These are phyloP conservation scores for Cyphomyrus discorhynchus DNA, from an alignment of 2,113 vertebrate species.

Conservation along the genomic window DNA sequence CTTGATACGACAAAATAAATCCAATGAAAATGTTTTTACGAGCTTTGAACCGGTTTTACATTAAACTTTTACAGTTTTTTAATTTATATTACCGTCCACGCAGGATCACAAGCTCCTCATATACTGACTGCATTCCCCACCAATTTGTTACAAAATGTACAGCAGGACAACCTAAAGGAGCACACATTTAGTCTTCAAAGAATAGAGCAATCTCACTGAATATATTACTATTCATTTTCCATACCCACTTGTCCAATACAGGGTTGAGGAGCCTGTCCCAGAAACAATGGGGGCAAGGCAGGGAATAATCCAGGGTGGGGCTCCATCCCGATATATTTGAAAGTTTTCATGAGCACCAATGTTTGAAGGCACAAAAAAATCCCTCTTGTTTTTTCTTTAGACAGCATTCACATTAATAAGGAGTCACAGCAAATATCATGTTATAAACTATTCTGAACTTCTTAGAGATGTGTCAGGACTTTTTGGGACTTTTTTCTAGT, in stretches of 20 bases:
- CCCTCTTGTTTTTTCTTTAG: not conserved
- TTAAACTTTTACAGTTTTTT: not conserved
- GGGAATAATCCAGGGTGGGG: not conserved
- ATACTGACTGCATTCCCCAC: not conserved
- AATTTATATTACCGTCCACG: not conserved
- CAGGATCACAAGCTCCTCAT: not conserved
- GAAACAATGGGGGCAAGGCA: not conserved
- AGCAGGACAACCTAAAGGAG: not conserved
- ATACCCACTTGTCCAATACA: not conserved
- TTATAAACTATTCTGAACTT: not conserved
- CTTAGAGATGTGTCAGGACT: not conserved
- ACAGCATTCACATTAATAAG: not conserved
- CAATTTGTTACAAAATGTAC: not conserved
- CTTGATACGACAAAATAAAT: not conserved
- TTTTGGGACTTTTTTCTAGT: not conserved
- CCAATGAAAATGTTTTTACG: not conserved
- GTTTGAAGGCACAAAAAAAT: not conserved
- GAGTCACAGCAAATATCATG: not conserved
- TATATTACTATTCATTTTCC: not conserved
- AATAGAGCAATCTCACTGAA: not conserved
- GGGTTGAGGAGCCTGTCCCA: not conserved
- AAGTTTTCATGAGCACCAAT: not conserved
- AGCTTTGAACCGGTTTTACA: not conserved
- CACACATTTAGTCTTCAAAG: not conserved
- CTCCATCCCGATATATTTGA: not conserved